These are phyloP conservation scores for Etheostoma cragini DNA, from an alignment of 2,113 vertebrate genomes.

Conservation along the genomic window DNA sequence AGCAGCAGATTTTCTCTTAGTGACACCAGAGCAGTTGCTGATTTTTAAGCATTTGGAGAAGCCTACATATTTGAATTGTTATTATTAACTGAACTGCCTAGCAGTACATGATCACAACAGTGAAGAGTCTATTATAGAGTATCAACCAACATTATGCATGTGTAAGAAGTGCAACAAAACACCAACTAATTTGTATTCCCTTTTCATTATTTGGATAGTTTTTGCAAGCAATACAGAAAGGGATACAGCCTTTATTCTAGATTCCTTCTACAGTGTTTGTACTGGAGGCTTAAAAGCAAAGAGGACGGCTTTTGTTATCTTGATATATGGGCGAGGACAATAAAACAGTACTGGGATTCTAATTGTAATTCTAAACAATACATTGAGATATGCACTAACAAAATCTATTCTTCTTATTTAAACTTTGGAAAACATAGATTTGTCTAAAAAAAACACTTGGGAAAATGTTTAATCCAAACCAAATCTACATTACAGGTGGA, in stretches of 20 bases:
- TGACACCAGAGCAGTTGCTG: neutral
- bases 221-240: neutral
- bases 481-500: neutral
- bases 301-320: neutral
- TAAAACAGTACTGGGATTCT: neutral
- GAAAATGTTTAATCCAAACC: neutral
- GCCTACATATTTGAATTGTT: neutral
- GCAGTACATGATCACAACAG: neutral
- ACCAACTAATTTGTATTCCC: neutral
- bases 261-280: neutral
- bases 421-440: neutral
- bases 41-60: constrained; percentile 1
- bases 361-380: neutral
- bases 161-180: neutral
- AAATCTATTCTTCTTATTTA: neutral
- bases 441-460: neutral
- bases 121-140: neutral
- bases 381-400: neutral
- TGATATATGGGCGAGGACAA: neutral
- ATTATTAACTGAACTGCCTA: neutral
- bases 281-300: neutral
- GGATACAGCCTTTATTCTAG: neutral
- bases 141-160: neutral
- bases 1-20: neutral
- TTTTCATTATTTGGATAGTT: neutral